Conservation (phyloP, 2,888 invertebrate genomes). For the Amaurobius ferox region DNA sequence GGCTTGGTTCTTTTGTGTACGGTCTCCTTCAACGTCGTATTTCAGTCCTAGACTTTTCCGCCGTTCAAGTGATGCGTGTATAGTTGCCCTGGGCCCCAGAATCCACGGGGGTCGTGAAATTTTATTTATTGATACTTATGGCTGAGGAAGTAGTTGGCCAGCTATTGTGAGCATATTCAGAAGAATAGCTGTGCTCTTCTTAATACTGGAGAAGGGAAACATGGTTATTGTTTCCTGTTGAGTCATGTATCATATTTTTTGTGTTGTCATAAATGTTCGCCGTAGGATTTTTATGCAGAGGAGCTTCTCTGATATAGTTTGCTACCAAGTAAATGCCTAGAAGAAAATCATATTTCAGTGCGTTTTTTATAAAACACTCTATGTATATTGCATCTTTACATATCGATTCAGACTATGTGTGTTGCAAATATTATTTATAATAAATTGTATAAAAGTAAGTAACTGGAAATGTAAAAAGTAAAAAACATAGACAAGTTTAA, state of each 20-base stretch:
- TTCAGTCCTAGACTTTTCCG: background rate
- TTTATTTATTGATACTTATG: slow-evolving; percentile 18
- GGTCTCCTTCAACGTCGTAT: background rate
- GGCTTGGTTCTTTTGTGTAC: background rate
- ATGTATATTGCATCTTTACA: too few species aligned
- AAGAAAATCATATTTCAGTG: too few species aligned
- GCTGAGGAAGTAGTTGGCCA: slow-evolving; percentile 14
- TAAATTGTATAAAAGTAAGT: too few species aligned
- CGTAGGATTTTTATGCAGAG: background rate
- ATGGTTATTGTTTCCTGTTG: slow-evolving; percentile 14
- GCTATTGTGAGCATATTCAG: background rate
- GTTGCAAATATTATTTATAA: too few species aligned
- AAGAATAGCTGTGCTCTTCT: background rate
- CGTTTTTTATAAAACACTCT: too few species aligned
- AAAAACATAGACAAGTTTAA: too few species aligned
- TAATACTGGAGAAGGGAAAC: slow-evolving; percentile 1
- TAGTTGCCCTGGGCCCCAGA: background rate
- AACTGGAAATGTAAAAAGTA: too few species aligned
- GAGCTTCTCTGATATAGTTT: too few species aligned
- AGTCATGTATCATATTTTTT: slow-evolving; percentile 13
- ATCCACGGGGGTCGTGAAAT: background rate
- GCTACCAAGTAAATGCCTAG: too few species aligned
- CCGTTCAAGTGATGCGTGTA: slow-evolving; percentile 4
- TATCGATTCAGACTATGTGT: too few species aligned
- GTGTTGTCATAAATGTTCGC: background rate